Conservation (phyloP, 2,888 invertebrate genomes). For the Sesia apiformis region DNA sequence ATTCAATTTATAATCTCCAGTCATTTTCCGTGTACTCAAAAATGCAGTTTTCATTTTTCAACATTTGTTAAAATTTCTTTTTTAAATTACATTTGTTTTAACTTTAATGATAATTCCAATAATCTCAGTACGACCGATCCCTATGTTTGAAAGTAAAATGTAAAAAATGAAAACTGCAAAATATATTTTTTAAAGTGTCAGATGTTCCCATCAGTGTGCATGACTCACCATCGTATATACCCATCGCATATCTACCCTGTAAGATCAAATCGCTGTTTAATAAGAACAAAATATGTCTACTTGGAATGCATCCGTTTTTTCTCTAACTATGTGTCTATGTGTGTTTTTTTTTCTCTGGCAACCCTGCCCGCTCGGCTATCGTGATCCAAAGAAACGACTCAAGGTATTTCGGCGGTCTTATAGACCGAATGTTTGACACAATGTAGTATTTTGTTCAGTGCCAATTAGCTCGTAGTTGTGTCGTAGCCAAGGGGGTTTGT, state of each 20-base stretch:
- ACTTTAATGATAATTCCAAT: too few species aligned
- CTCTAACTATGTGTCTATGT: conserved; percentile 79
- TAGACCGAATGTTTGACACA: conserved; percentile 25
- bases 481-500: conserved; percentile 74
- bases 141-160: too few species aligned
- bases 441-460: conserved; percentile 59
- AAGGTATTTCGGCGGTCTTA: conserved; percentile 55
- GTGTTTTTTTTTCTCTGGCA: conserved; percentile 82
- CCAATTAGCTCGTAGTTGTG: conserved; percentile 64
- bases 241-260: conserved; percentile 31
- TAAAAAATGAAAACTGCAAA: too few species aligned
- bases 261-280: conserved; percentile 5
- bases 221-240: background rate
- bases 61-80: too few species aligned
- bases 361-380: conserved; percentile 77
- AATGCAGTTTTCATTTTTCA: too few species aligned
- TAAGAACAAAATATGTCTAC: background rate
- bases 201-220: conserved; percentile 2
- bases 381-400: conserved; percentile 75
- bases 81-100: too few species aligned
- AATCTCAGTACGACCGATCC: too few species aligned
- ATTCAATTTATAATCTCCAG: too few species aligned
- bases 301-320: conserved; percentile 68
- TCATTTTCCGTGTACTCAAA: too few species aligned
- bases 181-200: background rate